Percentiles rank a stretch among this genome's conserved stretches.
Conservation (phyloP, 1,140 invertebrate genomes). For the Orchesella cincta region DNA sequence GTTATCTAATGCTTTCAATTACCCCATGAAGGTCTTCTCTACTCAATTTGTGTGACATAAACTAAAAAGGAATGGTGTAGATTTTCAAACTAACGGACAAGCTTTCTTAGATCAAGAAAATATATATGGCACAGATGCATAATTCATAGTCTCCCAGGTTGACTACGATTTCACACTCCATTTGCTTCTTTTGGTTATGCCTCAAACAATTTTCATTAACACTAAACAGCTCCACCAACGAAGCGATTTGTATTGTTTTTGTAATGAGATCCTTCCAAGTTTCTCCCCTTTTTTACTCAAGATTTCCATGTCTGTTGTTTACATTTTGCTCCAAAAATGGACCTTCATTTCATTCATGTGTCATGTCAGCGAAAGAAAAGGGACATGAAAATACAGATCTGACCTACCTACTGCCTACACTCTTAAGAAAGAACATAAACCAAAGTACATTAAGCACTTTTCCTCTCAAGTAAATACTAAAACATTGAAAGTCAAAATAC, state of each 20-base stretch:
- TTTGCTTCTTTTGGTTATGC: background rate
- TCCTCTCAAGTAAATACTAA: background rate
- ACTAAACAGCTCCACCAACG: conserved; percentile 8
- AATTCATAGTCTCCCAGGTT: conserved; percentile 9
- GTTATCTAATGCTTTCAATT: background rate
- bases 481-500: background rate
- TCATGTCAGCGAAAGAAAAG: background rate
- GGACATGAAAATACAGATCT: too few species aligned
- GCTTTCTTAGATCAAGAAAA: too few species aligned
- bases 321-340: conserved; percentile 26
- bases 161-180: conserved; percentile 19
- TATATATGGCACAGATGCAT: too few species aligned
- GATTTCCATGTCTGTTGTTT: background rate
- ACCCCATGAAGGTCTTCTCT: too few species aligned
- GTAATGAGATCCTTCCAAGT: background rate
- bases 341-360: background rate
- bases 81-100: too few species aligned
- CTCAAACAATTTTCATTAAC: conserved; percentile 3
- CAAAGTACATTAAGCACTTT: background rate
- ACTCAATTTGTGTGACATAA: background rate
- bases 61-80: too few species aligned
- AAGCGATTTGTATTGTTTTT: conserved; percentile 2
- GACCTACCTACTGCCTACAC: conserved; percentile 7
- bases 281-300: background rate
- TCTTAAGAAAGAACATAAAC: background rate